A percentile compares a stretch with the other conserved stretches of the same genome.
phyloP scores from a whole-genome alignment of 1,140 invertebrate genomes.

The Subanguina moxae region DNA sequence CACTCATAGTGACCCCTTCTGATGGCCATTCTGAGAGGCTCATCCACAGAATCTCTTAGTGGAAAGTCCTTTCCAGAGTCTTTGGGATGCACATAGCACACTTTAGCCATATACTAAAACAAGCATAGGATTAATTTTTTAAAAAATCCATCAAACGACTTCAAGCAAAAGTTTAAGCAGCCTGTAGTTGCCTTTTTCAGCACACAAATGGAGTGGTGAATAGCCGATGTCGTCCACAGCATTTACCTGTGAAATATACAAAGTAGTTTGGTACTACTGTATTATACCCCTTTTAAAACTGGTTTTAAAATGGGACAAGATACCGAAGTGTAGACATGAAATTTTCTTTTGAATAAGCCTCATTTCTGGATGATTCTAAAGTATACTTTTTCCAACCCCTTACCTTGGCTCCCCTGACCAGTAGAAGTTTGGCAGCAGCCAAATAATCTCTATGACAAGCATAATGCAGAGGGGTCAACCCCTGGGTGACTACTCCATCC shows the following conservation, averaged over 20 bases:
- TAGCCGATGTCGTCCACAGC: slow-evolving; percentile 82
- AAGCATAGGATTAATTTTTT: neutral
- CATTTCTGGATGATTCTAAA: too few species aligned
- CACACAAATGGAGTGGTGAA: slow-evolving; percentile 78
- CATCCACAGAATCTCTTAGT: slow-evolving; percentile 42
- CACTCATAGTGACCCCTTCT: slow-evolving; percentile 79
- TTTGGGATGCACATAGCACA: slow-evolving; percentile 68
- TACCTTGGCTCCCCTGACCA: slow-evolving; percentile 57
- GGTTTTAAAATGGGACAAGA: too few species aligned
- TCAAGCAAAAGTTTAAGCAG: slow-evolving; percentile 69
- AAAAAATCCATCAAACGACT: slow-evolving; percentile 5
- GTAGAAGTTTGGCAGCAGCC: slow-evolving; percentile 69
- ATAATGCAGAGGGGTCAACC: slow-evolving; percentile 78
- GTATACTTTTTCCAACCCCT: neutral
- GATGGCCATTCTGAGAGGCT: slow-evolving; percentile 67
- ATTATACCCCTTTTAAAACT: neutral
- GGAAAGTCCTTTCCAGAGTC: slow-evolving; percentile 36
- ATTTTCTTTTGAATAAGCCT: too few species aligned
- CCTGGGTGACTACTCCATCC: slow-evolving; percentile 63
- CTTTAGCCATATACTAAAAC: slow-evolving; percentile 69
- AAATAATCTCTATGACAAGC: slow-evolving; percentile 78
- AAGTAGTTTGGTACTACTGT: too few species aligned
- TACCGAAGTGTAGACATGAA: too few species aligned
- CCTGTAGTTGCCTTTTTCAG: slow-evolving; percentile 72
- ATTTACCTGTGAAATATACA: slow-evolving; percentile 69